A percentile compares a stretch with the other conserved stretches of the same genome.
Evolutionary conservation across 2,797 vertebrate genomes (phyloP).

Genomic region (Lateolabrax maculatus): DNA sequence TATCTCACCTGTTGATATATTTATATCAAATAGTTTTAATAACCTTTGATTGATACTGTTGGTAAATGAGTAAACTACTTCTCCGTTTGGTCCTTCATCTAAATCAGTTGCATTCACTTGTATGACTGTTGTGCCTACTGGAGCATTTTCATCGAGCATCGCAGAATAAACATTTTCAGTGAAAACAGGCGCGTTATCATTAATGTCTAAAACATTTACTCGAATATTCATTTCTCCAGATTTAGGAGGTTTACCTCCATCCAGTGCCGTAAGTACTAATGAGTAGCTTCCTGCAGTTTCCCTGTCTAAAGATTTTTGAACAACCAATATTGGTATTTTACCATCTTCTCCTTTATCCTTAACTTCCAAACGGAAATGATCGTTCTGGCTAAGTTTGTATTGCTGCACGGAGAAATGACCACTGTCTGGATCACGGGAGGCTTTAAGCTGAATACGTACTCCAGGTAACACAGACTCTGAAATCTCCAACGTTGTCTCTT

Average conservation of each 20-base stretch:
- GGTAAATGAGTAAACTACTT: slow-evolving; percentile 53
- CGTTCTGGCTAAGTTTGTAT: slow-evolving; percentile 70
- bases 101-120: slow-evolving; percentile 71
- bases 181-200: slow-evolving; percentile 76
- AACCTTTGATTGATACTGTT: not conserved
- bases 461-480: slow-evolving; percentile 72
- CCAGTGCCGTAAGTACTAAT: slow-evolving; percentile 63
- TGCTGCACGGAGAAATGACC: slow-evolving; percentile 64
- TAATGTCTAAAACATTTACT: slow-evolving; percentile 70
- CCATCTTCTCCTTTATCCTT: slow-evolving; percentile 66
- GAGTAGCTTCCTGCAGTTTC: slow-evolving; percentile 44
- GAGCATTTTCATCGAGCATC: slow-evolving; percentile 62
- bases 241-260: slow-evolving; percentile 71
- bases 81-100: slow-evolving; percentile 65
- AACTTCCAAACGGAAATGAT: slow-evolving; percentile 75
- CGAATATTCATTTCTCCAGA: slow-evolving; percentile 46
- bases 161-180: slow-evolving; percentile 55
- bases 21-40: slow-evolving; percentile 12
- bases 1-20: slow-evolving; percentile 49
- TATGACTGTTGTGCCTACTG: slow-evolving; percentile 52
- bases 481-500: slow-evolving; percentile 57
- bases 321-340: slow-evolving; percentile 75
- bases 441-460: slow-evolving; percentile 61
- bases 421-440: slow-evolving; percentile 63
- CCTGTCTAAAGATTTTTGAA: slow-evolving; percentile 74